These are phyloP conservation scores for Zaprionus vittiger DNA, from an alignment of 1,140 invertebrate species.

Conservation along the genomic window DNA sequence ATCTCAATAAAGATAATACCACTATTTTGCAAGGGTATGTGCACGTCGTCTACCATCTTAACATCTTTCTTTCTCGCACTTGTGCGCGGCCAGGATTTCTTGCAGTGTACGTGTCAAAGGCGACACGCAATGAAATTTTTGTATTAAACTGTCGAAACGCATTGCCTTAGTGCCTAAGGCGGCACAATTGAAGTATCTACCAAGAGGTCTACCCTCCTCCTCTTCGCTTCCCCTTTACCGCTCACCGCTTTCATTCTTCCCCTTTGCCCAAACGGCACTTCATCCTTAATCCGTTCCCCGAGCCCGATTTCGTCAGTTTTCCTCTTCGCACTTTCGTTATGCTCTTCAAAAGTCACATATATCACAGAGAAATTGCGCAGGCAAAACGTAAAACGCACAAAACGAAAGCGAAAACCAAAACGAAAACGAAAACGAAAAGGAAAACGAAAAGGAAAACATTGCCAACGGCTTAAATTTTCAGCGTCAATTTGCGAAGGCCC, in stretches of 20 bases:
- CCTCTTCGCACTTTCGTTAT: not conserved
- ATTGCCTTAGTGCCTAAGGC: not conserved
- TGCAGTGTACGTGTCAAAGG: slow-evolving; percentile 2
- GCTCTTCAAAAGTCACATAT: slow-evolving; percentile 5
- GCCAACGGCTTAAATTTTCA: slow-evolving; percentile 12
- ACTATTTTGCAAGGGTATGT: not conserved
- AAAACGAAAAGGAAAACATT: not conserved
- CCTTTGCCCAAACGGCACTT: not conserved
- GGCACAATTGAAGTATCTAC: slow-evolving; percentile 1
- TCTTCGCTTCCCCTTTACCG: not conserved
- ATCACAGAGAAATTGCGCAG: slow-evolving; percentile 2
- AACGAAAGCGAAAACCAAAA: not conserved
- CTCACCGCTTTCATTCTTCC: not conserved
- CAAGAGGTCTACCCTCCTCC: not conserved
- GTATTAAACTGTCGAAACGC: slow-evolving; percentile 7
- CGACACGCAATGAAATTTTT: not conserved
- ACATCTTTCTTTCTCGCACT: not conserved
- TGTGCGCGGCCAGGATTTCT: not conserved
- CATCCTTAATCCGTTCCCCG: not conserved
- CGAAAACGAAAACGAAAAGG: not conserved
- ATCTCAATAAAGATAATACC: no score
- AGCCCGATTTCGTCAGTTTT: no score
- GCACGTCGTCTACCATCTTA: not conserved
- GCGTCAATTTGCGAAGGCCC: slow-evolving; percentile 7
- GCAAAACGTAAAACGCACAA: not conserved